These are phyloP conservation scores for Ennomos quercinarius DNA, from an alignment of 2,888 invertebrate genomes.

Conservation along the genomic window DNA sequence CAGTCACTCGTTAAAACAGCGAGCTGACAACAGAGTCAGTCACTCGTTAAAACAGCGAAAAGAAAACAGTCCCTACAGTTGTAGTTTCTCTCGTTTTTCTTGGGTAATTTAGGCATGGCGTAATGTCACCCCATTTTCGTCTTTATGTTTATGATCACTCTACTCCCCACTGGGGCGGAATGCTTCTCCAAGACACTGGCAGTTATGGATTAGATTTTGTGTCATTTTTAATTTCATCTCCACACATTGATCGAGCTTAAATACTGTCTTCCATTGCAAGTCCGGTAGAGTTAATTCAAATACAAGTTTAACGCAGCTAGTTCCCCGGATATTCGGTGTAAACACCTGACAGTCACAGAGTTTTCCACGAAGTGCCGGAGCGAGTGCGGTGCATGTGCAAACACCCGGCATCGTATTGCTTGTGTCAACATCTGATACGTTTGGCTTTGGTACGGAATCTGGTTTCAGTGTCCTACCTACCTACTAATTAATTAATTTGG, in stretches of 20 bases:
- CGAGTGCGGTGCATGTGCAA: constrained; percentile 54
- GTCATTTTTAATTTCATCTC: too few relatives aligned
- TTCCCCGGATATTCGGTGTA: constrained; percentile 61
- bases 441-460: constrained; percentile 15
- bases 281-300: constrained; percentile 41
- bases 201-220: too few relatives aligned
- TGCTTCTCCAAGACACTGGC: too few relatives aligned
- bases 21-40: too few relatives aligned
- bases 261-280: constrained; percentile 1
- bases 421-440: constrained; percentile 29
- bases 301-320: constrained; percentile 51
- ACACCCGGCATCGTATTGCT: constrained; percentile 34
- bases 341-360: constrained; percentile 74
- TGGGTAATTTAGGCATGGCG: too few relatives aligned
- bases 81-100: too few relatives aligned
- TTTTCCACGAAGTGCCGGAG: constrained; percentile 64
- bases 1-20: too few relatives aligned
- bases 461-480: constrained; percentile 1
- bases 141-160: too few relatives aligned
- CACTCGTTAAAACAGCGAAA: too few relatives aligned
- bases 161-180: too few relatives aligned
- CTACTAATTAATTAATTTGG: too few relatives aligned
- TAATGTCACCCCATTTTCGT: not conserved
- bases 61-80: too few relatives aligned
- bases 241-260: not conserved